A percentile compares a stretch with the other conserved stretches of the same genome.
Conservation (phyloP, 2,797 vertebrate genomes). For the Harpagifer antarcticus region DNA sequence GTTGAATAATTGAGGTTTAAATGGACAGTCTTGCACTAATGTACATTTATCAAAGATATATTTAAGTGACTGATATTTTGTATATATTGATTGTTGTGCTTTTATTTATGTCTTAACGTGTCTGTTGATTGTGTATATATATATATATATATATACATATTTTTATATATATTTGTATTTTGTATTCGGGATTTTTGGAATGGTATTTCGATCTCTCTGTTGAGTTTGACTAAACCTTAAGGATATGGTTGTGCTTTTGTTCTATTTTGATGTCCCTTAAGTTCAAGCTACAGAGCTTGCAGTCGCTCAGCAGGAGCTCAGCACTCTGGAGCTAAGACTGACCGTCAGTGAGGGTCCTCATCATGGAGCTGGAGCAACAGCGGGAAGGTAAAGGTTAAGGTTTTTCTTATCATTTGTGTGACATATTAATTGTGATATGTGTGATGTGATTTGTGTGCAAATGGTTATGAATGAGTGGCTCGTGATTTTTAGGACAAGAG, state of each 20-base stretch:
- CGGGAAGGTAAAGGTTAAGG: conserved; percentile 34
- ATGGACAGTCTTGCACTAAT: no score
- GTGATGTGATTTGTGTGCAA: background rate
- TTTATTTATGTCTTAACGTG: no score
- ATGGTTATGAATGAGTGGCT: background rate
- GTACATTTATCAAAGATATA: no score
- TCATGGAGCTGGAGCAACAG: conserved; percentile 33
- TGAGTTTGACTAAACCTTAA: no score
- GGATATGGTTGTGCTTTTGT: background rate
- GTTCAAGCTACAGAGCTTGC: conserved; percentile 38
- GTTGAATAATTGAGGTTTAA: no score
- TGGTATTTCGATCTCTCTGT: no score
- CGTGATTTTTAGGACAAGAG: conserved; percentile 25
- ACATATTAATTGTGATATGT: background rate
- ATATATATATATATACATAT: no score
- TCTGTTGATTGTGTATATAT: no score
- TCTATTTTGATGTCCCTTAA: background rate
- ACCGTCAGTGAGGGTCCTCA: background rate
- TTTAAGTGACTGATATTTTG: no score
- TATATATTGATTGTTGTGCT: no score
- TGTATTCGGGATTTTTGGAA: no score
- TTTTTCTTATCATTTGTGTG: background rate
- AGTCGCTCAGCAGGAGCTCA: conserved; percentile 1
- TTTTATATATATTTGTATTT: no score
- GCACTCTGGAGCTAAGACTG: conserved; percentile 14